These are phyloP conservation scores for Megalopta genalis DNA, from an alignment of 1,140 invertebrate genomes.

Conservation along the genomic window DNA sequence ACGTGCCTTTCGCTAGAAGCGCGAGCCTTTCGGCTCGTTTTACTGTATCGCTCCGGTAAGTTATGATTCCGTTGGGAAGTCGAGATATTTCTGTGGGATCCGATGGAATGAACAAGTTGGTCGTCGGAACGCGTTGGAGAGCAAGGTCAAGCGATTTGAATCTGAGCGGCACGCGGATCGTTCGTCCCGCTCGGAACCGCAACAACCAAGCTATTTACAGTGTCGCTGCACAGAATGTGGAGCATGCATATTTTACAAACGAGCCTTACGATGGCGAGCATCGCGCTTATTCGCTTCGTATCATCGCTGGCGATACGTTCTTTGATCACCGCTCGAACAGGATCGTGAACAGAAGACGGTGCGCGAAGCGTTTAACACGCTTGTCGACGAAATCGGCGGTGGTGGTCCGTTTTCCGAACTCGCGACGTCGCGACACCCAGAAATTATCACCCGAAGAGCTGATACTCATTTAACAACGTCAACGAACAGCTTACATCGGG, in stretches of 20 bases:
- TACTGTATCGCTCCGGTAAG: not conserved
- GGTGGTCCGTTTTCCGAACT: too few species aligned
- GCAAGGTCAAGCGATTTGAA: constrained; percentile 10
- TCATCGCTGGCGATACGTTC: not conserved
- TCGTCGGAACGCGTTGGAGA: not conserved
- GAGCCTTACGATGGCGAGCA: not conserved
- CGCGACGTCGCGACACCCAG: too few species aligned
- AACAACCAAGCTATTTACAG: constrained; percentile 20
- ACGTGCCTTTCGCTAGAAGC: too few species aligned
- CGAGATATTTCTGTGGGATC: not conserved
- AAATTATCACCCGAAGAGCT: too few species aligned
- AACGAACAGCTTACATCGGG: too few species aligned
- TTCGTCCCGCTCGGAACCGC: constrained; percentile 5
- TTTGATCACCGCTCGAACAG: not conserved
- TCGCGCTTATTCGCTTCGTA: constrained; percentile 2
- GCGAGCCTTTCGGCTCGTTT: too few species aligned
- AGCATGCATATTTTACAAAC: constrained; percentile 13
- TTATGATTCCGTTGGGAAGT: not conserved
- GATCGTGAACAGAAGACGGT: not conserved
- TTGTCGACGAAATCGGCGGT: not conserved
- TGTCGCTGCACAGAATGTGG: not conserved
- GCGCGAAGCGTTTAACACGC: not conserved
- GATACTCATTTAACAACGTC: too few species aligned
- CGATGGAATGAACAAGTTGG: constrained; percentile 1
- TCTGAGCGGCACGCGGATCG: not conserved